These are phyloP conservation scores for Pangasius krempfi DNA, from an alignment of 2,797 vertebrate species.

Conservation along the genomic window DNA sequence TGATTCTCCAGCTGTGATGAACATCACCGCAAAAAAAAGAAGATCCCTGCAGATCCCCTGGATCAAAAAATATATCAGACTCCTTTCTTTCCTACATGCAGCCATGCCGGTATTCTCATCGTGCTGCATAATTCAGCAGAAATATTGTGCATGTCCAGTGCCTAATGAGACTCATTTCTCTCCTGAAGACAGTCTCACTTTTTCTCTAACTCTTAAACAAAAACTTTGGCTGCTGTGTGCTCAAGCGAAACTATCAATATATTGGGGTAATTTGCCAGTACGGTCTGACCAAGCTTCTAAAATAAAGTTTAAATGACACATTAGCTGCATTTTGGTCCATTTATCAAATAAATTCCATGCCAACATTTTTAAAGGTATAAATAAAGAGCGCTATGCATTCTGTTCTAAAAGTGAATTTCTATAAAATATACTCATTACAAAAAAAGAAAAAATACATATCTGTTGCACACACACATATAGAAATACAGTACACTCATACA, in stretches of 20 bases:
- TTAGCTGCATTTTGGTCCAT: constrained; percentile 21
- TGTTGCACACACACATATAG: neutral
- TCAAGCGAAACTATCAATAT: constrained; percentile 22
- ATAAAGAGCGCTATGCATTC: neutral
- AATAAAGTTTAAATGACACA: constrained; percentile 36
- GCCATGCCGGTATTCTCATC: constrained; percentile 26
- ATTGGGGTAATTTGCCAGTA: constrained; percentile 19
- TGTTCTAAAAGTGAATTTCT: neutral
- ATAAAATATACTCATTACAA: neutral
- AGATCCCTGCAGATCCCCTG: neutral
- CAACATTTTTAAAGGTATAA: neutral
- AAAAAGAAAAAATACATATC: neutral
- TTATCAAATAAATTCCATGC: constrained; percentile 7
- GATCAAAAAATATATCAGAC: constrained; percentile 9
- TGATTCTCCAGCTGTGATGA: neutral
- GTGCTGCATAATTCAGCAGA: constrained; percentile 42
- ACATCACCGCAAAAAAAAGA: neutral
- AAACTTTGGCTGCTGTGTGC: constrained; percentile 24
- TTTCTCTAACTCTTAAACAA: constrained; percentile 40
- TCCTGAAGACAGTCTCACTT: constrained; percentile 49
- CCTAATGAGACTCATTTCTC: constrained; percentile 46
- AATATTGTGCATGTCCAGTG: constrained; percentile 45
- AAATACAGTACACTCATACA: neutral
- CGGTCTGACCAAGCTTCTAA: constrained; percentile 15
- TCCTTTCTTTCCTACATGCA: constrained; percentile 14